Base-by-base conservation (phyloP, 2,797 vertebrate species). In the Garrulus glandarius region DNA sequence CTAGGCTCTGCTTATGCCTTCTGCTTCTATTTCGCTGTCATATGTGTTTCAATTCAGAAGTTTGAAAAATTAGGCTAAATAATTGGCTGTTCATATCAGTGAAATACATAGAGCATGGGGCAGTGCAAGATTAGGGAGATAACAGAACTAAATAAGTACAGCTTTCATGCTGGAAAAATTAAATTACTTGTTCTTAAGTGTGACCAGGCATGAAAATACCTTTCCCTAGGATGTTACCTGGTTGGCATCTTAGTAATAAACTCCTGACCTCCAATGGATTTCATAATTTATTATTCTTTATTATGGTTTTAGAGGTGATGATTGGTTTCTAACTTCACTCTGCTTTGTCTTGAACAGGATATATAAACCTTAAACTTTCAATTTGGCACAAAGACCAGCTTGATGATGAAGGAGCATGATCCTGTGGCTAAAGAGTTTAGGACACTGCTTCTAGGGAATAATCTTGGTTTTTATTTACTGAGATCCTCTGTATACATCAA, bases 341-440 rank as follows among this genome's bases (percentile, higher is more conserved):
- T 83, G 8, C 52, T 69, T 85, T 78, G 23, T 24, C 53, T 71
- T 78, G 32, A 82, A 21, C 11, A 27, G 46, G 22, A 41, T 14
- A 22, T 37, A 19, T 29, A 53, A 74, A 69, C 13, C 49, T 57
- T 44, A 26, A 78, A 61, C 13, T 19, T 60, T 11, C 12, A 32
- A 5, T 10, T 23, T 53, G 3, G 4, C 59, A 34, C 0, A 1
- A 29, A 52, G 24, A 8, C 15, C 36, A 59, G 2, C 21, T 36
- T 67, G n/a, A 41, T 69, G 60, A 47, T 70, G 49, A 67, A 76
- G 10, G 20, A 69, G 4, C 0, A 0, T 37, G 53, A 59, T 36
- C 8, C 43, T 55, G 15, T 41, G 27, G 12, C 39, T 74, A 8
- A 87, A 43, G 39, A 19, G 17, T 36, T 61, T 50, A 44, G 20